Percentiles rank a stretch among this genome's conserved stretches.
Evolutionary conservation across 1,140 invertebrate species (phyloP).

Genomic region (Episyrphus balteatus): DNA sequence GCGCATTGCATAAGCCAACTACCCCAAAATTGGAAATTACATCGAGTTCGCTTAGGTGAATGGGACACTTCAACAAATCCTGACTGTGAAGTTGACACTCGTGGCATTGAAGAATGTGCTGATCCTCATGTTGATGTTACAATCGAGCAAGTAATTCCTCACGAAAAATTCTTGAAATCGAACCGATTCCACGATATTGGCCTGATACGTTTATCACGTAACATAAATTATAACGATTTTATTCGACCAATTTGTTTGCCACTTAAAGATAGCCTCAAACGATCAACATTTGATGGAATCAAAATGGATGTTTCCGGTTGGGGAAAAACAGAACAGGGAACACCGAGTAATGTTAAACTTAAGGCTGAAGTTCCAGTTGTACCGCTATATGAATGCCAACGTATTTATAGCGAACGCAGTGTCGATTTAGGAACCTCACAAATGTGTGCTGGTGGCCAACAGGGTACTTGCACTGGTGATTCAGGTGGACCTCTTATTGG

Average conservation of each 20-base stretch:
- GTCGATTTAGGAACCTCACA: slow-evolving; percentile 36
- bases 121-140: slow-evolving; percentile 46
- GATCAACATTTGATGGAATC: slow-evolving; percentile 37
- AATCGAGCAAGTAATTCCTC: slow-evolving; percentile 52
- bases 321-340: slow-evolving; percentile 60
- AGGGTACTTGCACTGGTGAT: slow-evolving; percentile 42
- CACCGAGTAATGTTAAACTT: slow-evolving; percentile 45
- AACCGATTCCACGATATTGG: slow-evolving; percentile 67
- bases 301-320: slow-evolving; percentile 66
- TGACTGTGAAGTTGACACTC: slow-evolving; percentile 31
- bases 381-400: slow-evolving; percentile 18
- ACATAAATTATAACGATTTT: slow-evolving; percentile 50
- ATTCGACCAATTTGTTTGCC: slow-evolving; percentile 78
- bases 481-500: slow-evolving; percentile 44
- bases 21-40: slow-evolving; percentile 38
- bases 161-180: slow-evolving; percentile 42
- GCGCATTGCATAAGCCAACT: slow-evolving; percentile 46
- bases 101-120: slow-evolving; percentile 39
- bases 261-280: slow-evolving; percentile 29
- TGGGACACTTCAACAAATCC: slow-evolving; percentile 28
- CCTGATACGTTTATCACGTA: slow-evolving; percentile 48
- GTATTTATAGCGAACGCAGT: slow-evolving; percentile 20
- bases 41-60: slow-evolving; percentile 32
- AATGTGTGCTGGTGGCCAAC: slow-evolving; percentile 52
- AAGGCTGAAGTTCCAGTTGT: slow-evolving; percentile 37